Evolutionary conservation across 2,888 invertebrate genomes (phyloP), one percentile per base, ranked within the genome.

Genomic region (Furcula furcula): DNA sequence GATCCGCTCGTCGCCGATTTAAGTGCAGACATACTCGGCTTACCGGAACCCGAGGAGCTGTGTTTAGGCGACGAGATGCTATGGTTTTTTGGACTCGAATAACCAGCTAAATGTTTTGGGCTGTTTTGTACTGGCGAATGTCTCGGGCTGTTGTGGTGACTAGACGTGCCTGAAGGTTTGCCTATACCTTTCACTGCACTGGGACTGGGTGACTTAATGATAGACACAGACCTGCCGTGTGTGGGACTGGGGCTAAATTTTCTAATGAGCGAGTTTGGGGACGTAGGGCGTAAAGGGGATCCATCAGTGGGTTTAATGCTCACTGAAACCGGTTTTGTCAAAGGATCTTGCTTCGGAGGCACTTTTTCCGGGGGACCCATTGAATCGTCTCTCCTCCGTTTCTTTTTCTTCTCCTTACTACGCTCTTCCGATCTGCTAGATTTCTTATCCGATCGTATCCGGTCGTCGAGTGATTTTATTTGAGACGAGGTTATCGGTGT

Each of bases 11-110:
- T 90, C 1, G 95, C 95, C 20, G 94, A 96, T 69, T 96, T 96
- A 12, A 96, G 76, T 0, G 96, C 92, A 0, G 95, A 95, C 95
- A 97, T 95, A 63, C 96, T 96, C 0, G 96, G 96, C 66, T 97
- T 97, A 0, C 96, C 96, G 1, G 95, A 93, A 36, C 93, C 90
- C 0, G 92, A 91, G 13, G 92, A 91, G 55, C 91, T 90, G 55
- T 95, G 95, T 71, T 95, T 96, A 11, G 96, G 95, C 9, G 95
- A 95, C 7, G 93, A 92, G 10, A 93, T 92, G 30, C 93, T 93
- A 67, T 94, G 95, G 65, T 93, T 94, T 82, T 94, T 95, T 55
- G 94, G 94, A 75, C 93, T 94, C 34, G 93, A 93, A 41, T 93
- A 92, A 11, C 93, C 92, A 7, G 93, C 78, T 32, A 92, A 79